Evolutionary conservation across 2,113 vertebrate genomes (phyloP).

Genomic region (Struthidea cinerea): DNA sequence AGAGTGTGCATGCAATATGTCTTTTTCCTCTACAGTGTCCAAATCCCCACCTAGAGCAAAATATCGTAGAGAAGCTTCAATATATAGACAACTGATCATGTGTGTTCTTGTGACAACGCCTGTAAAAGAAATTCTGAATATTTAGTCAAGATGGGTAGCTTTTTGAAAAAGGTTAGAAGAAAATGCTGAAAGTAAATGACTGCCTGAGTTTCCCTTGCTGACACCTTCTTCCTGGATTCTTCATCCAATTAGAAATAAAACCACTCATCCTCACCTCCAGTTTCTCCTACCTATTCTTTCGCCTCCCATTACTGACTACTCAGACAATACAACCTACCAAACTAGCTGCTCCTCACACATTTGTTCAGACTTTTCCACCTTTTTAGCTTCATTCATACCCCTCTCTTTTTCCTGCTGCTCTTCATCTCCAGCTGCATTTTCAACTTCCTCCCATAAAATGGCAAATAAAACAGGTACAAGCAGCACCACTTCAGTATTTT

Average conservation of each 20-base stretch:
- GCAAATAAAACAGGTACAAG: neutral
- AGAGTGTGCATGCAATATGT: neutral
- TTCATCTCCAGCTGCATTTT: neutral
- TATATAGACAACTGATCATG: neutral
- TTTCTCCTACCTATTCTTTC: neutral
- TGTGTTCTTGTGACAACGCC: neutral
- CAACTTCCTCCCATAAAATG: neutral
- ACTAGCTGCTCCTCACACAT: neutral
- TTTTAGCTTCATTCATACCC: neutral
- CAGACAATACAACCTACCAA: neutral
- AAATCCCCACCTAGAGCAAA: neutral
- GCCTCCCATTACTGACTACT: neutral
- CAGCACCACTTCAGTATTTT: neutral
- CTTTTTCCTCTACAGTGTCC: neutral
- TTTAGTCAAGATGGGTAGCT: neutral
- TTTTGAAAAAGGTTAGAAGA: neutral
- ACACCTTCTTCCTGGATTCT: neutral
- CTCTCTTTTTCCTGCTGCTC: neutral
- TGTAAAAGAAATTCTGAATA: neutral
- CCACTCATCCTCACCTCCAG: neutral
- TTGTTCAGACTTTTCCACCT: neutral
- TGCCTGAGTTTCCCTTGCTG: neutral
- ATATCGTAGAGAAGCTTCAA: neutral
- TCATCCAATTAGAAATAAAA: conserved; percentile 27
- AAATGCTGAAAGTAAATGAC: neutral